Evolutionary conservation across 2,797 vertebrate genomes (phyloP), one percentile per base, ranked within the genome.

Genomic region (Parambassis ranga): DNA sequence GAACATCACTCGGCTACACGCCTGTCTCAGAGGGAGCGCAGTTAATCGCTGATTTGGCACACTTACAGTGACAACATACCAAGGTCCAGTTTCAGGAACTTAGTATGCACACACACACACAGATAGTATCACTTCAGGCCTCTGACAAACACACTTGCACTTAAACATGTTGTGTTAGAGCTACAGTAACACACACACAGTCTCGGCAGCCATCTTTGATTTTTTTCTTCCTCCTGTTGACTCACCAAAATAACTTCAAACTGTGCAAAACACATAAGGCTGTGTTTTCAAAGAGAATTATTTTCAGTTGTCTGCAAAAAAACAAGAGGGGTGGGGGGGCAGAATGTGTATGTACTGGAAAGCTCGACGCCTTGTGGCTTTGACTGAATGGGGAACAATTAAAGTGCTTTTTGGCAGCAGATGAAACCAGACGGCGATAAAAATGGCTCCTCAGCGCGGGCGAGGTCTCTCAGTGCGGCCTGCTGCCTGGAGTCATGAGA

Each of bases 11-110:
- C 83, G 22, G 64, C 90, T 89, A 63, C 89, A 89, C 76, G 90
- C 88, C 88, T 91, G 89, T 91, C 90, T 84, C 69, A 18, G 30
- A 65, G 79, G 77, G 68, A 90, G 82, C 49, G 55, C 75, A 75
- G 78, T 88, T 91, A 93, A 92, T 92, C 89, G 86, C 90, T 89
- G 88, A 92, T 91, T 92, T 92, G 90, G 90, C 91, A 87, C 87
- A 88, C 86, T 89, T 89, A 90, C 89, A 90, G 80, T 84, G 84
- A 90, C 87, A 92, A 90, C 89, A 93, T 91, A 90, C 91, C 89
- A 70, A 85, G 86, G 82, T 91, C 88, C 86, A 80, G 80, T 93
- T 93, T 90, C 91, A 87, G 89, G 80, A 87, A 75, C 81, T 69
- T 9, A 63, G 37, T 2, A 14, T 24, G 7, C 16, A 26, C 28